Base-by-base conservation (phyloP, 2,113 vertebrate species). In the Podarcis raffonei region DNA sequence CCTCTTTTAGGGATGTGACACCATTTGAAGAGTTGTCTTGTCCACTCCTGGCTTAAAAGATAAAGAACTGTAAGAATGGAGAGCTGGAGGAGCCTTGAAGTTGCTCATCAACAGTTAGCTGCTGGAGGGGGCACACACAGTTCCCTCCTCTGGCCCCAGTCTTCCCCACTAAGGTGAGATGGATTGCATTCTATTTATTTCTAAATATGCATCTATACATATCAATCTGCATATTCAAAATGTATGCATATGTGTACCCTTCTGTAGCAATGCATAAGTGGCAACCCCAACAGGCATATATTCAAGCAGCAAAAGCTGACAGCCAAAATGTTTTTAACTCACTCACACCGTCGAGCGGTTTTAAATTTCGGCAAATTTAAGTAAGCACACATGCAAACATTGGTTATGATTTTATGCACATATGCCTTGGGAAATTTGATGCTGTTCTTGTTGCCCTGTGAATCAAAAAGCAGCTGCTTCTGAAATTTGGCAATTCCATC, bases 401-500 rank as follows among this genome's bases (percentile, higher is more conserved):
- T 65, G 71, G 20, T 42, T 37, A 76, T 23, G 35, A 32, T 27
- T 27, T 9, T 32, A 25, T 22, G 23, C 39, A 13, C 37, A 30
- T 27, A 48, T 27, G 48, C 48, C 42, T 62, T 81, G 79, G 35
- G 9, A 74, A 42, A 39, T 1, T 15, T 57, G 48, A 20, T 32
- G 15, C 35, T 65, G 15, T 69, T 83, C 13, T 1, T 8, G 7
- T 48, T 79, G 75, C 39, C 12, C 23, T 59, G 69, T 72, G 12
- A 65, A 66, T 35, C 57, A 75, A 27, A 65, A 59, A 65, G 65
- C 27, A 75, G 59, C 35, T 3, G 53, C 59, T 88, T 86, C 37
- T 81, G 69, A 68, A 80, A 83, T 53, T 53, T 37, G 30, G 53
- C 3, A 72, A 74, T 39, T 92, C 85, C 80, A 53, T 87, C 9